Evolutionary conservation across 37 sponge, comb jelly and placozoan genomes (phyloP).

Genomic region (Ianthella basta): DNA sequence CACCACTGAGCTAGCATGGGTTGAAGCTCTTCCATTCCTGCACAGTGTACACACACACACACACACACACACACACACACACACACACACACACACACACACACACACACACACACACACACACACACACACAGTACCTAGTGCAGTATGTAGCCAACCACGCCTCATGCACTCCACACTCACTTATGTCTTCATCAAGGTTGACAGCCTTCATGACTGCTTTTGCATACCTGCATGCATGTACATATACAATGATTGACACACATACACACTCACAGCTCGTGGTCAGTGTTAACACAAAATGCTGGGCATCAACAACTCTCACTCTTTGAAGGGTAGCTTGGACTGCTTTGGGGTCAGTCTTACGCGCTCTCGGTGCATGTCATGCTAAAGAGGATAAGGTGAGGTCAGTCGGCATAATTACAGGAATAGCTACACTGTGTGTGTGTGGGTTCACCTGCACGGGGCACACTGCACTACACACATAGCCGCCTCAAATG

Average conservation of each 20-base stretch:
- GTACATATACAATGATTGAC: background rate
- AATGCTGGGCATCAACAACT: background rate
- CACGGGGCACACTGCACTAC: no score
- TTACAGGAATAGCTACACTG: no score
- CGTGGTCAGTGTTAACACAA: background rate
- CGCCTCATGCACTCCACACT: background rate
- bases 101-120: background rate
- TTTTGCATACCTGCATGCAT: slow-evolving; percentile 42
- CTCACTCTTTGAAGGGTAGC: slow-evolving; percentile 67
- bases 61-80: background rate
- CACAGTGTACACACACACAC: background rate
- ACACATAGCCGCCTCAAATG: no score
- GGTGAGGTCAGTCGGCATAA: no score
- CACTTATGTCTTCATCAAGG: slow-evolving; percentile 30
- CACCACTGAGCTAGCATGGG: slow-evolving; percentile 50
- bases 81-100: background rate
- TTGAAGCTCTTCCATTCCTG: slow-evolving; percentile 41
- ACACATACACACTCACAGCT: no score
- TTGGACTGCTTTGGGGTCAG: slow-evolving; percentile 61
- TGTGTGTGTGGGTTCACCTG: no score
- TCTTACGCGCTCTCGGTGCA: slow-evolving; percentile 54
- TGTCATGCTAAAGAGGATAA: slow-evolving; percentile 36
- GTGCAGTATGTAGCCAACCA: no score
- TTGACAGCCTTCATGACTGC: slow-evolving; percentile 36
- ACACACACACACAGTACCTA: background rate